phyloP scores from a whole-genome alignment of 2,888 invertebrate species.

The Rhagonycha lutea region DNA sequence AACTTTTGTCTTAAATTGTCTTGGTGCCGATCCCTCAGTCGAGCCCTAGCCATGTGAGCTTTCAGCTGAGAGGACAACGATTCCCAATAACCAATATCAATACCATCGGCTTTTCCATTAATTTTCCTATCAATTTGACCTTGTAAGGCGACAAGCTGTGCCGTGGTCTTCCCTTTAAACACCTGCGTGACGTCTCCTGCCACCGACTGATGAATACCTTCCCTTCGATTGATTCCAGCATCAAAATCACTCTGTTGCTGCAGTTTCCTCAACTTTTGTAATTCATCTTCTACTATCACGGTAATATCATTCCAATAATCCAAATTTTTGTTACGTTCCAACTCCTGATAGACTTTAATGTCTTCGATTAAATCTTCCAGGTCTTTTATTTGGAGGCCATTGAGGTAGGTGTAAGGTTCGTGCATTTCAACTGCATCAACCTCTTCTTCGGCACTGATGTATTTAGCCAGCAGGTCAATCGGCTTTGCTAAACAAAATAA shows the following conservation, averaged over 20 bases:
- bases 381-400: slow-evolving; percentile 87
- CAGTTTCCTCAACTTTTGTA: slow-evolving; percentile 80
- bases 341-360: slow-evolving; percentile 91
- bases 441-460: slow-evolving; percentile 87
- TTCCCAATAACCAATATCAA: slow-evolving; percentile 98
- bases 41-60: slow-evolving; percentile 92
- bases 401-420: slow-evolving; percentile 94
- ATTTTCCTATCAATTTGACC: slow-evolving; percentile 86
- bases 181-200: slow-evolving; percentile 86
- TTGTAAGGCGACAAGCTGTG: slow-evolving; percentile 83
- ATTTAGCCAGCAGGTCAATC: slow-evolving; percentile 95
- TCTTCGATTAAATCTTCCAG: slow-evolving; percentile 95
- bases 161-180: slow-evolving; percentile 91
- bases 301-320: slow-evolving; percentile 97
- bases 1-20: slow-evolving; percentile 86
- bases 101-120: slow-evolving; percentile 80
- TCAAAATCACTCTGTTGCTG: slow-evolving; percentile 66
- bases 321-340: slow-evolving; percentile 86
- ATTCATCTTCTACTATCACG: slow-evolving; percentile 91
- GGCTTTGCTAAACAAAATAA: slow-evolving; percentile 76
- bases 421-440: slow-evolving; percentile 96
- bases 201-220: slow-evolving; percentile 86
- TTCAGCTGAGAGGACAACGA: slow-evolving; percentile 92
- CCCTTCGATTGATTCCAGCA: slow-evolving; percentile 58
- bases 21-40: slow-evolving; percentile 91